These are phyloP conservation scores for Apaloderma vittatum DNA, from an alignment of 2,113 vertebrate species.

Conservation along the genomic window DNA sequence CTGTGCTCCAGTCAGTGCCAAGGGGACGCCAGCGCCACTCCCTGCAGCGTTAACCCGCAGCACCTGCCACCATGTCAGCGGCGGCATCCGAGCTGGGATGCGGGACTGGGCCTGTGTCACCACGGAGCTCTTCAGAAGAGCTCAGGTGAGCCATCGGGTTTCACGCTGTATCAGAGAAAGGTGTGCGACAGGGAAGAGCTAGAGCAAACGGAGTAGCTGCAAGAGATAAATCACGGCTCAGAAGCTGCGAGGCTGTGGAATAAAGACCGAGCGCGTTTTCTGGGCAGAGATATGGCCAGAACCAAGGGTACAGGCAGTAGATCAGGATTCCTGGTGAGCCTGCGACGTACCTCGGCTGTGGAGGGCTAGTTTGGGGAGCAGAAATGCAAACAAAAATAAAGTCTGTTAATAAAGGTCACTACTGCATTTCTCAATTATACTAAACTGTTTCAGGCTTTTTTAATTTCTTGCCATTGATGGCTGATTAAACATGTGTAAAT, in stretches of 20 bases:
- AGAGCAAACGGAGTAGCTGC: background rate
- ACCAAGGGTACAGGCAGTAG: background rate
- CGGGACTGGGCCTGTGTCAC: background rate
- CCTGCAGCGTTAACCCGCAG: background rate
- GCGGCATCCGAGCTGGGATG: fast-evolving
- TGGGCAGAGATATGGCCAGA: background rate
- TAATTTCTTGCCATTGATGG: background rate
- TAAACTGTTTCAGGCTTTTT: background rate
- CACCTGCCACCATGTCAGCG: background rate
- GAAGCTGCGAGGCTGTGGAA: background rate
- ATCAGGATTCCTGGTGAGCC: background rate
- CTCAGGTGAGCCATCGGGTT: background rate
- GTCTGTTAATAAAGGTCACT: background rate
- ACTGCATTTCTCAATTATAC: background rate
- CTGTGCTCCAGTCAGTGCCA: background rate
- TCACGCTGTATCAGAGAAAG: background rate
- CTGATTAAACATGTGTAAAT: background rate
- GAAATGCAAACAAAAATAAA: background rate
- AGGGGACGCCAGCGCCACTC: background rate
- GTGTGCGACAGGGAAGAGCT: background rate
- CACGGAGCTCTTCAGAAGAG: background rate
- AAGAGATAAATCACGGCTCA: background rate
- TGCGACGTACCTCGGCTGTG: background rate
- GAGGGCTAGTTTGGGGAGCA: background rate
- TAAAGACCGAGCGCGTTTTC: background rate